phyloP scores from a whole-genome alignment of 2,797 vertebrate species.

The Lacerta bilineata region DNA sequence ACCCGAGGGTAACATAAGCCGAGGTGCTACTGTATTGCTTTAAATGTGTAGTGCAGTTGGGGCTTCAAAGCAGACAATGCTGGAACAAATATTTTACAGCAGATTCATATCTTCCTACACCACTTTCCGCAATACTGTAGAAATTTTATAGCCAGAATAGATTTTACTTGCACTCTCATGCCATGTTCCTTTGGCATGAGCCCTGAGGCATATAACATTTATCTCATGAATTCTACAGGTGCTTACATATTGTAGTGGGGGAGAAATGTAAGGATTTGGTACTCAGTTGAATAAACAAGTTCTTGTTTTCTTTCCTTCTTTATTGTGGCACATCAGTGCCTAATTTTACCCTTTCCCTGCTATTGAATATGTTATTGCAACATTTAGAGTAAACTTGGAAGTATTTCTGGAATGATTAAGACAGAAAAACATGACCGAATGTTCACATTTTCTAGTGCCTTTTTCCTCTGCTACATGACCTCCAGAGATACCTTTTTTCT shows the following conservation, averaged over 20 bases:
- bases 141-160: background rate
- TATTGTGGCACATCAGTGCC: conserved; percentile 39
- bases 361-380: conserved; percentile 42
- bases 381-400: conserved; percentile 38
- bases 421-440: conserved; percentile 39
- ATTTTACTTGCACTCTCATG: background rate
- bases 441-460: background rate
- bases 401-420: conserved; percentile 53
- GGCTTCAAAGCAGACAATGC: background rate
- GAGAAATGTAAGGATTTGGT: conserved; percentile 10
- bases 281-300: background rate
- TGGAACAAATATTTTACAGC: background rate
- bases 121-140: background rate
- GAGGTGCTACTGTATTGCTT: no score
- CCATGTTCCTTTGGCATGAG: background rate
- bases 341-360: conserved; percentile 38
- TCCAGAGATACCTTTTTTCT: conserved; percentile 34
- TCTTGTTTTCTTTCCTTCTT: conserved; percentile 24
- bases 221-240: background rate
- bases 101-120: background rate
- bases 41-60: no score
- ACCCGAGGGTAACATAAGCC: no score
- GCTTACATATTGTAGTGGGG: background rate
- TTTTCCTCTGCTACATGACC: conserved; percentile 24
- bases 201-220: background rate